A percentile compares a stretch with the other conserved stretches of the same genome.
Evolutionary conservation across 2,888 invertebrate genomes (phyloP).

Genomic region (Carpatolechia fugitivella): DNA sequence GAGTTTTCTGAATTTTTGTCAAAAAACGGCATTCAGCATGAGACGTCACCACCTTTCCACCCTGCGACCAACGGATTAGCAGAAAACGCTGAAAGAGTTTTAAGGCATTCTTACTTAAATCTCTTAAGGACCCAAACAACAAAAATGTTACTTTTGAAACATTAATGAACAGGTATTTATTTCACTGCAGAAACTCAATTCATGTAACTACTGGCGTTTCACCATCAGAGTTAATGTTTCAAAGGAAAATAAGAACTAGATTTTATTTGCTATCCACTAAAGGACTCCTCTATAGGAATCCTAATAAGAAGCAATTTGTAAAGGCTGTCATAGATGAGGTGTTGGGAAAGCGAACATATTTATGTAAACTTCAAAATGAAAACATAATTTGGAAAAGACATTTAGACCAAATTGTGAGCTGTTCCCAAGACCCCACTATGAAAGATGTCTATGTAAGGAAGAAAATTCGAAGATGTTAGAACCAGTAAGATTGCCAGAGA

Average conservation of each 20-base stretch:
- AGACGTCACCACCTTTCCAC: conserved; percentile 15
- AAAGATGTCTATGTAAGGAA: no score
- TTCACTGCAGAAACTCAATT: conserved; percentile 5
- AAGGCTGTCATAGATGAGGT: conserved; percentile 8
- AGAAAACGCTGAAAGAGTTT: conserved; percentile 12
- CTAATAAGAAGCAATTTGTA: conserved; percentile 8
- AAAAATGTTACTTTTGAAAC: neutral
- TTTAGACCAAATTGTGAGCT: neutral
- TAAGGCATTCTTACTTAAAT: neutral
- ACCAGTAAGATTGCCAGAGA: no score
- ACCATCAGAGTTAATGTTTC: conserved; percentile 10
- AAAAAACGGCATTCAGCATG: conserved; percentile 17
- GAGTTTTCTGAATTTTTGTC: neutral
- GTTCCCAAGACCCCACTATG: no score
- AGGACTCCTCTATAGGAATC: conserved; percentile 11
- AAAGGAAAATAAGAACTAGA: neutral
- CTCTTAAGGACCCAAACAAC: neutral
- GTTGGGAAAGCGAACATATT: conserved; percentile 3
- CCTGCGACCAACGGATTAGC: conserved; percentile 13
- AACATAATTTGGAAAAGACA: conserved; percentile 12
- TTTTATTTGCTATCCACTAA: neutral
- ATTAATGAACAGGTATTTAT: neutral
- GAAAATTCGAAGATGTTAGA: no score
- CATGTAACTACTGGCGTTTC: conserved; percentile 2
- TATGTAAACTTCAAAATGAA: conserved; percentile 3